A percentile compares a stretch with the other conserved stretches of the same genome.
Evolutionary conservation across 1,140 invertebrate genomes (phyloP).

Genomic region (Sogatella furcifera): DNA sequence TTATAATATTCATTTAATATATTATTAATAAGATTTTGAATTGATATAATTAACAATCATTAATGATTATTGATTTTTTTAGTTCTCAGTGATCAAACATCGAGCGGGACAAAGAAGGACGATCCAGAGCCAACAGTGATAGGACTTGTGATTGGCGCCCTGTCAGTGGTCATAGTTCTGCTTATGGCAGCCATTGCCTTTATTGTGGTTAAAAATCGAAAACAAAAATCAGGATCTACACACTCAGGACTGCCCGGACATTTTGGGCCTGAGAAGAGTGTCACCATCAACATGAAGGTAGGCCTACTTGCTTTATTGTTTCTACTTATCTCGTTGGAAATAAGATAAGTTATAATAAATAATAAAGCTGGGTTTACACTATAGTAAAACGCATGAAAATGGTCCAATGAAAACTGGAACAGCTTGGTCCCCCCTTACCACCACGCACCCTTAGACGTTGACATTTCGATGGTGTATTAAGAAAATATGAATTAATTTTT

Average conservation of each 20-base stretch:
- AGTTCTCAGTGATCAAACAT: constrained; percentile 21
- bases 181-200: constrained; percentile 55
- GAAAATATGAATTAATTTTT: too few species aligned
- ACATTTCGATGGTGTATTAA: too few species aligned
- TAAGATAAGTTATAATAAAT: too few species aligned
- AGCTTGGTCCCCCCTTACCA: too few species aligned
- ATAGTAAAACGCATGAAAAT: too few species aligned
- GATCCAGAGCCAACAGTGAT: constrained; percentile 36
- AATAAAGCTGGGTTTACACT: too few species aligned
- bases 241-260: constrained; percentile 33
- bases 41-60: background rate
- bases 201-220: constrained; percentile 55
- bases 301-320: too few species aligned
- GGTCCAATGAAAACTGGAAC: too few species aligned
- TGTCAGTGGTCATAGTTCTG: constrained; percentile 60
- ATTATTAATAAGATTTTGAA: too few species aligned
- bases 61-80: background rate
- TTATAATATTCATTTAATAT: too few species aligned
- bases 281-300: constrained; percentile 40
- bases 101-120: constrained; percentile 34
- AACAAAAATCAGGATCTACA: constrained; percentile 42
- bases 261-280: constrained; percentile 35
- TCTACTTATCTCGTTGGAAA: too few species aligned
- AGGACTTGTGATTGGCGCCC: constrained; percentile 62
- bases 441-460: too few species aligned